A percentile compares a stretch with the other conserved stretches of the same genome.
Conservation (phyloP, 1,140 invertebrate genomes). For the Cecropterus lyciades region DNA sequence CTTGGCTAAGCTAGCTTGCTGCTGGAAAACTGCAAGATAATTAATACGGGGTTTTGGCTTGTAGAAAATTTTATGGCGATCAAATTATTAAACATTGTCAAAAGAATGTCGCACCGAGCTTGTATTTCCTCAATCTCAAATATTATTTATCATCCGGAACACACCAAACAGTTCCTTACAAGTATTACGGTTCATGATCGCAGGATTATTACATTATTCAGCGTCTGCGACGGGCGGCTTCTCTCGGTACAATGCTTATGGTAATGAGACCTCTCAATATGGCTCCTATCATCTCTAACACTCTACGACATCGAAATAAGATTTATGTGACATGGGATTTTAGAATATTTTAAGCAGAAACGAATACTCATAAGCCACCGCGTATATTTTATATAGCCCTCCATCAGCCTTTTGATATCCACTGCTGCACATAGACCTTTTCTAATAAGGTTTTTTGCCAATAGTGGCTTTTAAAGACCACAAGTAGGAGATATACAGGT, state of each 20-base stretch:
- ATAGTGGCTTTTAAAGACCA: too few species aligned
- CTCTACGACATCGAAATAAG: background rate
- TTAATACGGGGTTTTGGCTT: too few species aligned
- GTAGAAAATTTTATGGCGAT: background rate
- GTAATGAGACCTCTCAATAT: slow-evolving; percentile 4
- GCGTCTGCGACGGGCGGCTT: background rate
- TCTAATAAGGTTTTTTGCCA: too few species aligned
- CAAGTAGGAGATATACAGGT: too few species aligned
- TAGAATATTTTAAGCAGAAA: too few species aligned
- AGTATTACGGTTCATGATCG: background rate
- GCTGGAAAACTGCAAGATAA: too few species aligned
- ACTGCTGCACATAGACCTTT: too few species aligned
- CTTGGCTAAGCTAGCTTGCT: too few species aligned
- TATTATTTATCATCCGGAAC: background rate
- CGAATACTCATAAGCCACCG: background rate
- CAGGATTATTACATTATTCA: slow-evolving; percentile 6
- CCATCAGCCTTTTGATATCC: too few species aligned
- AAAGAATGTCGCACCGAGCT: too few species aligned
- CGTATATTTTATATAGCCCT: too few species aligned
- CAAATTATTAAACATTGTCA: too few species aligned
- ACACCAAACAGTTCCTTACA: background rate
- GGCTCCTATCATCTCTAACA: background rate
- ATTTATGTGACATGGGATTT: background rate
- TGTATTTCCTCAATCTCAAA: background rate
- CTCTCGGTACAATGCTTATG: slow-evolving; percentile 6